Base-by-base conservation (phyloP, 1,140 invertebrate species). In the Meloidogyne chitwoodi region DNA sequence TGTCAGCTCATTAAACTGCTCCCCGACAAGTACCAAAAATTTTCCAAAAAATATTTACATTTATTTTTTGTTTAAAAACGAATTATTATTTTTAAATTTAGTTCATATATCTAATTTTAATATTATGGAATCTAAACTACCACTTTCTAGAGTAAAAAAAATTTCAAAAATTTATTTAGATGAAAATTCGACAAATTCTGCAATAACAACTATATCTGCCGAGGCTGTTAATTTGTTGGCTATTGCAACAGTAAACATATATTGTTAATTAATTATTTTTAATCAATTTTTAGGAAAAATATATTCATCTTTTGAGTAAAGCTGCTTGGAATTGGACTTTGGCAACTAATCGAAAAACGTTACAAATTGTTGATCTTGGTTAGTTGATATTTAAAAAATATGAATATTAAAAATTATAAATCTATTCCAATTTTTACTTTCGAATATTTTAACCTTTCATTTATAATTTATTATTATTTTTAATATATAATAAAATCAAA, bases 281-380 rank as follows among this genome's bases (percentile, higher is more conserved):
- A 27, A 11, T 16, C 75, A 12, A 29, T 75, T 56, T 75, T 75
- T 1, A 75, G 74, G 74, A 75, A 61, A 74, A 75, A 61, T 75
- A 75, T 63, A 34, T 75, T 8, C 29, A 38, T 12, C 14, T 75
- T 24, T 44, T 75, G 26, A 63, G 34, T 62, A 27, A 22, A 56
- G 24, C 41, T 69, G 74, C 74, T 19, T 64, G 38, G n/a, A 74
- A 74, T 66, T 69, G 74, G 74, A 69, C 74, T n/a, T 75, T 74
- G 24, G 69, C 69, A 19, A 69, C 22, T 75, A 27, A 24, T n/a
- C 26, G 74, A 24, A 75, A 24, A 22, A 75, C 69, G 10, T 61
- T 73, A 24, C 41, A 73, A 12, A 19, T 73, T 8, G 14, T 24
- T 27, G 71, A 73, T 34, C 29, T 73, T 61, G 71, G 71, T 73